Percentiles rank a stretch among this genome's conserved stretches.
Conservation (phyloP, 2,888 invertebrate species). For the Agrenia bidenticulata region DNA sequence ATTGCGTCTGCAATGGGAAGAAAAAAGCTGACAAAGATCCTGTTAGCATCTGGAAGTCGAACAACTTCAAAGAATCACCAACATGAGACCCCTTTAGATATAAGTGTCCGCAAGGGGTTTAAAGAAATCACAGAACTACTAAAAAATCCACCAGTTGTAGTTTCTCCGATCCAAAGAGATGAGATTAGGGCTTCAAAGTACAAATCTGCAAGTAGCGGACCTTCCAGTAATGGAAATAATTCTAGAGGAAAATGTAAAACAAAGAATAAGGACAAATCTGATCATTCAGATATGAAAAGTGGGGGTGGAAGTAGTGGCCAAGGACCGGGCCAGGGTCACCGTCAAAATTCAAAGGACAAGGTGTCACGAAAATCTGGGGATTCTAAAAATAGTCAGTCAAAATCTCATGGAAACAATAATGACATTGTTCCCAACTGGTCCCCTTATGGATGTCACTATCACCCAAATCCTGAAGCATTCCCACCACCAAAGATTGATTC, state of each 20-base stretch:
- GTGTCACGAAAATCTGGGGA: slow-evolving; percentile 25
- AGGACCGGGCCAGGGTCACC: slow-evolving; percentile 24
- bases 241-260: slow-evolving; percentile 30
- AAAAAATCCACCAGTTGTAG: slow-evolving; percentile 42
- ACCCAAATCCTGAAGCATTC: slow-evolving; percentile 80
- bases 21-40: slow-evolving; percentile 82
- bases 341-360: slow-evolving; percentile 13
- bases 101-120: slow-evolving; percentile 82
- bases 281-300: slow-evolving; percentile 20
- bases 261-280: slow-evolving; percentile 2
- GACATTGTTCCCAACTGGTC: slow-evolving; percentile 66
- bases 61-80: slow-evolving; percentile 74
- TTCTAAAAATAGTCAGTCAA: slow-evolving; percentile 38
- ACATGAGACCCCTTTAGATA: slow-evolving; percentile 84
- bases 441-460: slow-evolving; percentile 88
- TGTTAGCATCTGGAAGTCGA: slow-evolving; percentile 83
- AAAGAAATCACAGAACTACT: slow-evolving; percentile 61
- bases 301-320: slow-evolving; percentile 31
- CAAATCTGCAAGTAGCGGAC: slow-evolving; percentile 17
- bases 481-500: slow-evolving; percentile 82
- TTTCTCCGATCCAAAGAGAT: slow-evolving; percentile 48
- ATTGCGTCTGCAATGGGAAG: slow-evolving; percentile 93
- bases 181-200: slow-evolving; percentile 48
- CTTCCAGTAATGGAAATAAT: slow-evolving; percentile 11
- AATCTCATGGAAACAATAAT: slow-evolving; percentile 27